Evolutionary conservation across 2,888 invertebrate species (phyloP).

Genomic region (Hydrotaea cyrtoneurina): DNA sequence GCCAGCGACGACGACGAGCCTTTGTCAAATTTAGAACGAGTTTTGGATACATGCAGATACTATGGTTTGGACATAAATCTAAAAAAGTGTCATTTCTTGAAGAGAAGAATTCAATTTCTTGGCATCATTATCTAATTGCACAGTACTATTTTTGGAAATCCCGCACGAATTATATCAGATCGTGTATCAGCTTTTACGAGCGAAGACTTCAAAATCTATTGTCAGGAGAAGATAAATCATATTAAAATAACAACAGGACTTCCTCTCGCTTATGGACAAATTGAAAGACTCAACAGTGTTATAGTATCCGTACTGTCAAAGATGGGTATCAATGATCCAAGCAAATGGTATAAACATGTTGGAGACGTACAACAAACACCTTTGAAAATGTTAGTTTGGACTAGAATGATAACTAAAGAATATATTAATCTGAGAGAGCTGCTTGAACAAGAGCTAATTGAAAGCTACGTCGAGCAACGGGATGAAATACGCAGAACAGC

Average conservation of each 20-base stretch:
- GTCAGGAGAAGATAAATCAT: slow-evolving; percentile 14
- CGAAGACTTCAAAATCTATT: slow-evolving; percentile 19
- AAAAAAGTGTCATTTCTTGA: slow-evolving; percentile 46
- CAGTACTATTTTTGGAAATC: slow-evolving; percentile 10
- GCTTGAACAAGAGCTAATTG: slow-evolving; percentile 51
- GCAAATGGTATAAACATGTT: no score
- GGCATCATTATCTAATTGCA: slow-evolving; percentile 44
- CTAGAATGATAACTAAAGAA: slow-evolving; percentile 53
- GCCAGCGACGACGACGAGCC: slow-evolving; percentile 57
- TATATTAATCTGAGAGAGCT: slow-evolving; percentile 45
- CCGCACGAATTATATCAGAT: slow-evolving; percentile 7
- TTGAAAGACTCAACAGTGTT: no score
- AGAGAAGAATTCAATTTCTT: slow-evolving; percentile 45
- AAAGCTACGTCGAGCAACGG: not conserved
- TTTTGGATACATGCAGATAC: slow-evolving; percentile 45
- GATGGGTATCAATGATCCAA: slow-evolving; percentile 51
- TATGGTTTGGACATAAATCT: slow-evolving; percentile 63
- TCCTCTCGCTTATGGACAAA: no score
- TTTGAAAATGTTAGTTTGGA: slow-evolving; percentile 60
- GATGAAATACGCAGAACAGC: slow-evolving; percentile 9
- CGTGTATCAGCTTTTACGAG: slow-evolving; percentile 5
- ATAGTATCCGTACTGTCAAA: slow-evolving; percentile 52
- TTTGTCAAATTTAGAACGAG: slow-evolving; percentile 48
- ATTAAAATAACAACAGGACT: not conserved
- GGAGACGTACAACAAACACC: slow-evolving; percentile 59